Percentiles rank a stretch among this genome's conserved stretches.
Conservation (phyloP, 92 coral and sea anemone genomes). For the Chrysogorgia sp. region DNA sequence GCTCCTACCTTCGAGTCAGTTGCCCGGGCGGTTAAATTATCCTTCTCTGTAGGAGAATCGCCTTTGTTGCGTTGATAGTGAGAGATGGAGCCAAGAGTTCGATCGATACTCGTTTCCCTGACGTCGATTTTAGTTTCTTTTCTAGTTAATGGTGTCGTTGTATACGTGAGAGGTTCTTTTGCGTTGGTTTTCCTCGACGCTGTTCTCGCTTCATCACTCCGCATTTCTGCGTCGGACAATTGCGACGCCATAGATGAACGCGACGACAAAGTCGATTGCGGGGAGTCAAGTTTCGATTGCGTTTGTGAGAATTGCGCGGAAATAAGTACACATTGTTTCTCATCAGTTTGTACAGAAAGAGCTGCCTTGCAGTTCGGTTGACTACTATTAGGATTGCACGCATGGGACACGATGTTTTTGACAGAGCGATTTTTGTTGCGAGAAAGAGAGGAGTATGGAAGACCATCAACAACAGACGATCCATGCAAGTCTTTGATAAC, state of each 20-base stretch:
- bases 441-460: background rate
- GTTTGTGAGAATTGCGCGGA: background rate
- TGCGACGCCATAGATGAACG: constrained; percentile 20
- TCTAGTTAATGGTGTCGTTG: background rate
- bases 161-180: background rate
- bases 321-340: background rate
- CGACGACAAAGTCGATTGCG: constrained; percentile 24
- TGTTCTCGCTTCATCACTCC: too few species aligned
- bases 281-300: constrained; percentile 24
- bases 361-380: background rate
- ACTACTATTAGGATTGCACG: background rate
- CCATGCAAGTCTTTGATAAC: background rate
- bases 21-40: constrained; percentile 11
- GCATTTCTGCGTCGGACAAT: constrained; percentile 3
- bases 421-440: background rate
- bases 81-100: constrained; percentile 23
- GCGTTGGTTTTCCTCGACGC: background rate
- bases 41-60: constrained; percentile 5
- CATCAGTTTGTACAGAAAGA: background rate
- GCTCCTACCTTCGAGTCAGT: constrained; percentile 2
- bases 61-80: constrained; percentile 25
- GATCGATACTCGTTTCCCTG: background rate
- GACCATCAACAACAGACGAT: background rate
- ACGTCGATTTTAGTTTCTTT: background rate
- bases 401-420: background rate